phyloP scores from a whole-genome alignment of 2,797 vertebrate species.

The Chiloscyllium punctatum region DNA sequence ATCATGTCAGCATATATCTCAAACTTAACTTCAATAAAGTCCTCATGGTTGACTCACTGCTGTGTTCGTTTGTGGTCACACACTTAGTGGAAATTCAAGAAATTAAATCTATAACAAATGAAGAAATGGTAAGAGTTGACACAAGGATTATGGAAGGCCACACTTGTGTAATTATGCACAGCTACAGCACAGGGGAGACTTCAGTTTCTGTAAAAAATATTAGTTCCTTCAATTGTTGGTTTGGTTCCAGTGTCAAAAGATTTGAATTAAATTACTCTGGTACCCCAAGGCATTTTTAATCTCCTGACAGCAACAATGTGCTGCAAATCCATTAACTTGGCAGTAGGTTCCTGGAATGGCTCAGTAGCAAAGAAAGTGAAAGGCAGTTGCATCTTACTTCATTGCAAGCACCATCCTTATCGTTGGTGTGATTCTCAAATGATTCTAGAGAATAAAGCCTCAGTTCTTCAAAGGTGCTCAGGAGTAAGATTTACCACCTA shows the following conservation, averaged over 20 bases:
- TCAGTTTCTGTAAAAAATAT: not conserved
- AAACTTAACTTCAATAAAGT: no score
- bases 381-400: not conserved
- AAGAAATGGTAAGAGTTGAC: not conserved
- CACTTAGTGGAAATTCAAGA: not conserved
- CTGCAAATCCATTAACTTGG: not conserved
- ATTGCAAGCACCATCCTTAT: not conserved
- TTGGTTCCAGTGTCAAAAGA: not conserved
- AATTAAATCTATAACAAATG: not conserved
- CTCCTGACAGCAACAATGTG: not conserved
- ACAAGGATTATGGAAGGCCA: not conserved
- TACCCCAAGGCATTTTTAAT: not conserved
- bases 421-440: not conserved
- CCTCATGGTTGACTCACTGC: no score
- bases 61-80: no score
- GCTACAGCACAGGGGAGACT: not conserved
- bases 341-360: not conserved
- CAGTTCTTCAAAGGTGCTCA: not conserved
- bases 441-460: not conserved
- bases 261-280: not conserved
- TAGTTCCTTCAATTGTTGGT: not conserved
- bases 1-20: no score
- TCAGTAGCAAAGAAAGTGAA: not conserved
- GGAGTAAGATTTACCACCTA: not conserved
- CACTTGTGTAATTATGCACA: not conserved